A percentile compares a stretch with the other conserved stretches of the same genome.
Conservation (phyloP, 2,888 invertebrate species). For the Dicroscelio sp. region DNA sequence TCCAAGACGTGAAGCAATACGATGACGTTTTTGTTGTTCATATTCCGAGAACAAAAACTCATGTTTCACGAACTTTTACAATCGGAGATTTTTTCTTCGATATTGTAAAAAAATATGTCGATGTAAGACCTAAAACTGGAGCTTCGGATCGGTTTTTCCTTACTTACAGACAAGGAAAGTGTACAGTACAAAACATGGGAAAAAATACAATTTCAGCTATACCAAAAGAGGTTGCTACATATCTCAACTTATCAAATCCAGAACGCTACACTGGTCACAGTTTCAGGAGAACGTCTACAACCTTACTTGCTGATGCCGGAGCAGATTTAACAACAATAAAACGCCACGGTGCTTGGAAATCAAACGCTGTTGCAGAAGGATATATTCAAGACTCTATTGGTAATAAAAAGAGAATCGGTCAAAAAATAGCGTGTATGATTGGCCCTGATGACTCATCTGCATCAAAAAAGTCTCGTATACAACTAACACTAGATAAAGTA, state of each 20-base stretch:
- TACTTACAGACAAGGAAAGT: conserved; percentile 78
- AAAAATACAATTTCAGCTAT: conserved; percentile 75
- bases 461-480: too few relatives aligned
- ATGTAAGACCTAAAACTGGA: too few relatives aligned
- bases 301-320: conserved; percentile 74
- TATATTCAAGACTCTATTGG: conserved; percentile 21
- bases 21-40: too few relatives aligned
- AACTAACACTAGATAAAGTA: too few relatives aligned
- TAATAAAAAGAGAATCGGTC: neutral
- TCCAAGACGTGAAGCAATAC: too few relatives aligned
- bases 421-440: conserved; percentile 4
- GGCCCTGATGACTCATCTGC: too few relatives aligned
- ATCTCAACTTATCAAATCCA: conserved; percentile 65
- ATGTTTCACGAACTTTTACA: too few relatives aligned
- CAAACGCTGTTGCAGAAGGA: conserved; percentile 26
- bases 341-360: conserved; percentile 68
- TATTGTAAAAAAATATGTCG: too few relatives aligned
- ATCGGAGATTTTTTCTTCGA: too few relatives aligned
- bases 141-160: conserved; percentile 63
- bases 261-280: conserved; percentile 78
- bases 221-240: conserved; percentile 78
- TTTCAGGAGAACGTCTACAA: conserved; percentile 77
- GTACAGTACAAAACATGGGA: conserved; percentile 68
- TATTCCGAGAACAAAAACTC: too few relatives aligned
- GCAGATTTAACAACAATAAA: conserved; percentile 66